Percentiles rank a stretch among this genome's conserved stretches.
Evolutionary conservation across 2,888 invertebrate genomes (phyloP).

Genomic region (Heliconius charithonia): DNA sequence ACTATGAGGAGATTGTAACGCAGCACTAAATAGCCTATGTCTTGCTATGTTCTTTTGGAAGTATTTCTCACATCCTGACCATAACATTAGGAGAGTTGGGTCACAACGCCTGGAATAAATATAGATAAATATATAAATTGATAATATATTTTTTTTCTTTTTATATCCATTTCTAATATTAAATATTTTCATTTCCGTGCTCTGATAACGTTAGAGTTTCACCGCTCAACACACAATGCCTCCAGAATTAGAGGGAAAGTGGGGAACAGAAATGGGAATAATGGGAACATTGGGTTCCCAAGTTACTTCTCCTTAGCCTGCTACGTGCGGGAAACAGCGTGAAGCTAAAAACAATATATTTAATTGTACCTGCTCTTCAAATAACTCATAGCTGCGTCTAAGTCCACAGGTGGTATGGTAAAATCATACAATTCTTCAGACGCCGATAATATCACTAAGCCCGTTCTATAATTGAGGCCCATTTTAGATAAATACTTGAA

Average conservation of each 20-base stretch:
- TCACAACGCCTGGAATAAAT: constrained; percentile 73
- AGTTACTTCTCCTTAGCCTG: not conserved
- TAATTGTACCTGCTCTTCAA: constrained; percentile 75
- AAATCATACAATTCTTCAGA: constrained; percentile 84
- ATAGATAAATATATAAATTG: not conserved
- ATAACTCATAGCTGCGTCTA: constrained; percentile 83
- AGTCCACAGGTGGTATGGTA: constrained; percentile 87
- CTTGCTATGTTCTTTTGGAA: constrained; percentile 89
- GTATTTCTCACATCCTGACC: constrained; percentile 90
- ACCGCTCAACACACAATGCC: not conserved
- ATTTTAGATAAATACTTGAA: constrained; percentile 90
- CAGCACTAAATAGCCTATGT: constrained; percentile 85
- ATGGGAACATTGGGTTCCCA: not conserved
- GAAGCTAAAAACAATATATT: not conserved
- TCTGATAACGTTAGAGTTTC: not conserved
- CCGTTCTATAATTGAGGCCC: constrained; percentile 92
- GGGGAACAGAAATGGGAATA: not conserved
- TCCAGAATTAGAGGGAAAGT: not conserved
- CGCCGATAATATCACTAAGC: constrained; percentile 85
- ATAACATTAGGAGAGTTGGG: constrained; percentile 81
- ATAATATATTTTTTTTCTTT: not conserved
- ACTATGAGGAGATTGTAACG: constrained; percentile 87
- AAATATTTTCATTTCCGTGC: not conserved
- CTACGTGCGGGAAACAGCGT: not conserved
- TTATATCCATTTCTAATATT: not conserved